Percentiles rank a stretch among this genome's conserved stretches.
These are phyloP conservation scores for Bombus fervidus DNA, from an alignment of 1,140 invertebrate genomes.

Conservation along the genomic window DNA sequence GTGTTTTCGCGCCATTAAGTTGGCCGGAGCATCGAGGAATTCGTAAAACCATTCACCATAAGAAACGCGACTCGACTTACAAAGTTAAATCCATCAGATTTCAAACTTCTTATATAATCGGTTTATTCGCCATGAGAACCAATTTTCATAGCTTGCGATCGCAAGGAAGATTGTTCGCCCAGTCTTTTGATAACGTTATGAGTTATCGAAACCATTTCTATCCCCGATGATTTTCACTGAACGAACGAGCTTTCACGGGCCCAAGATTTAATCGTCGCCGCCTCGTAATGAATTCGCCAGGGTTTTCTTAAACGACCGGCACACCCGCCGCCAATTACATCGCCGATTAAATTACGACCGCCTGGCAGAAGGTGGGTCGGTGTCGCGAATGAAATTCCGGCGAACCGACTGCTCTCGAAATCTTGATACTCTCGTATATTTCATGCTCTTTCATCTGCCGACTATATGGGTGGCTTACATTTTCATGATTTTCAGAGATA, in stretches of 20 bases:
- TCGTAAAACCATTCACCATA: not conserved
- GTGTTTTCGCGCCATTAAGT: not conserved
- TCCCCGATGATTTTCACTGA: not conserved
- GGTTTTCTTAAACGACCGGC: constrained; percentile 36
- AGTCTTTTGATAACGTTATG: not conserved
- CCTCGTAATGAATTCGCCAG: constrained; percentile 37
- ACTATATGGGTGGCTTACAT: not conserved
- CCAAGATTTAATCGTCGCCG: constrained; percentile 33
- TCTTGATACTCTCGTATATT: constrained; percentile 7
- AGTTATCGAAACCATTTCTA: not conserved
- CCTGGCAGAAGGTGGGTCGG: constrained; percentile 20
- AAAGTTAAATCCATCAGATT: not conserved
- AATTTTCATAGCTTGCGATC: not conserved
- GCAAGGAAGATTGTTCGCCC: not conserved
- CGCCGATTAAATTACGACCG: constrained; percentile 45
- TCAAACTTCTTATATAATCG: not conserved
- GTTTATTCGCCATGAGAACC: not conserved
- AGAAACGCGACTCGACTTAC: not conserved
- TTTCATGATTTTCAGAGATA: not conserved
- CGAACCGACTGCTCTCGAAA: constrained; percentile 24
- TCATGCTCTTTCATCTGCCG: not conserved
- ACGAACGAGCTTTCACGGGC: not conserved
- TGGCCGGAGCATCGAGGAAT: not conserved
- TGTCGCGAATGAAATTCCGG: constrained; percentile 40
- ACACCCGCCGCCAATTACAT: constrained; percentile 23